Conservation (phyloP, 2,113 vertebrate species). For the Rousettus leschenaultii region DNA sequence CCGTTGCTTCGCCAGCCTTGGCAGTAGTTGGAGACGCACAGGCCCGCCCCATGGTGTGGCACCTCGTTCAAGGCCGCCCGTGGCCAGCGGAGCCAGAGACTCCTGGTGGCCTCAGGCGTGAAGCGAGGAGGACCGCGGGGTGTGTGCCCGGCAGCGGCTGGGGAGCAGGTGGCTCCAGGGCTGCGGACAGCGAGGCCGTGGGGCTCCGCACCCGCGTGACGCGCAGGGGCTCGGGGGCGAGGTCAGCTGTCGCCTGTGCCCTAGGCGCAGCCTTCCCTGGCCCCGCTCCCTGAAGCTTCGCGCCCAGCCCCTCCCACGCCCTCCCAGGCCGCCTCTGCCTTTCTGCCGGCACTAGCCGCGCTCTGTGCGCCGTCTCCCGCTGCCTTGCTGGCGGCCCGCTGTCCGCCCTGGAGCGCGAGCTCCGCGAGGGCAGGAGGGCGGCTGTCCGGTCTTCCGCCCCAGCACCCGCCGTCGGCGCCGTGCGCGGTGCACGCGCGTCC, state of each 20-base stretch:
- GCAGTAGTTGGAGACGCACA: not conserved
- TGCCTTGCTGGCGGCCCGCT: too few species aligned
- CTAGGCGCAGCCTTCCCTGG: accelerated
- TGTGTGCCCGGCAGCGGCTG: accelerated
- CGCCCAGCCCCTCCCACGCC: accelerated
- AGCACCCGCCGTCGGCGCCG: accelerated
- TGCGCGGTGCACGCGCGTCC: too few species aligned
- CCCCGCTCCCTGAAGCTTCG: accelerated
- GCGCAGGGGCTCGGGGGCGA: accelerated
- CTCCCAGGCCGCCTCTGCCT: not conserved
- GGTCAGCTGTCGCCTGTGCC: not conserved
- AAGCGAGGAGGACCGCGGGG: not conserved
- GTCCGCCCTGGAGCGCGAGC: not conserved
- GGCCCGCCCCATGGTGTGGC: not conserved
- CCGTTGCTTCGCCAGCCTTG: accelerated
- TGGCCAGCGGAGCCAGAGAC: not conserved
- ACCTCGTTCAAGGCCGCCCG: accelerated
- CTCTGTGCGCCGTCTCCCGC: too few species aligned
- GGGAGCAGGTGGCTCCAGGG: not conserved
- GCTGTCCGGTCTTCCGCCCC: accelerated
- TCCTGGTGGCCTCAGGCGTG: not conserved
- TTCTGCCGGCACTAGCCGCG: not conserved
- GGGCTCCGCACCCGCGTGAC: not conserved
- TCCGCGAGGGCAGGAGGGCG: accelerated
- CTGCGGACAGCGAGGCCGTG: accelerated